A percentile compares a stretch with the other conserved stretches of the same genome.
These are phyloP conservation scores for Pelodiscus sinensis DNA, from an alignment of 2,113 vertebrate species.

Conservation along the genomic window DNA sequence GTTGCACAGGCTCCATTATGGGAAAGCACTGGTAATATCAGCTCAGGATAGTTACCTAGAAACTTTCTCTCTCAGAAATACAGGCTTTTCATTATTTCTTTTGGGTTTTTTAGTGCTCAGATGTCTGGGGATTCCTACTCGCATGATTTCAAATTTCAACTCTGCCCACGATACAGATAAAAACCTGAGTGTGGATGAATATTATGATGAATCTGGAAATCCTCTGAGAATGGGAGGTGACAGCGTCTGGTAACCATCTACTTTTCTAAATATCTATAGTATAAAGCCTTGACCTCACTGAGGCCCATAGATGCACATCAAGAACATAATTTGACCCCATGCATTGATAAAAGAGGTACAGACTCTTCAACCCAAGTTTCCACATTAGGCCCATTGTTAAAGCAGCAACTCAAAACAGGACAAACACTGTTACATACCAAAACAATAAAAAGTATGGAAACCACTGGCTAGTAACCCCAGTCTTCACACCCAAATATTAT, in stretches of 20 bases:
- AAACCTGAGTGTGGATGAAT: constrained; percentile 80
- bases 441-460: not conserved
- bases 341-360: not conserved
- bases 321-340: not conserved
- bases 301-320: not conserved
- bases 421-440: not conserved
- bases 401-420: not conserved
- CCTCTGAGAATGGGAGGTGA: constrained; percentile 71
- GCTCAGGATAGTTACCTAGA: not conserved
- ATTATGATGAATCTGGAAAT: constrained; percentile 71
- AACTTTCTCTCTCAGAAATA: not conserved
- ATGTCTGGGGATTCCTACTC: constrained; percentile 79
- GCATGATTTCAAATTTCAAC: constrained; percentile 82
- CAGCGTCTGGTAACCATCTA: constrained; percentile 76
- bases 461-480: not conserved
- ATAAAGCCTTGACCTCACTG: not conserved
- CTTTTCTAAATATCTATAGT: not conserved
- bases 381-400: not conserved
- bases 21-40: not conserved
- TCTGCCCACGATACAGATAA: constrained; percentile 83
- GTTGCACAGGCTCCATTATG: not conserved
- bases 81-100: not conserved
- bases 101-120: constrained; percentile 71
- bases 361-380: not conserved
- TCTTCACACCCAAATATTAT: not conserved